phyloP scores from a whole-genome alignment of 92 coral and sea anemone genomes.

The Scolanthus callimorphus region DNA sequence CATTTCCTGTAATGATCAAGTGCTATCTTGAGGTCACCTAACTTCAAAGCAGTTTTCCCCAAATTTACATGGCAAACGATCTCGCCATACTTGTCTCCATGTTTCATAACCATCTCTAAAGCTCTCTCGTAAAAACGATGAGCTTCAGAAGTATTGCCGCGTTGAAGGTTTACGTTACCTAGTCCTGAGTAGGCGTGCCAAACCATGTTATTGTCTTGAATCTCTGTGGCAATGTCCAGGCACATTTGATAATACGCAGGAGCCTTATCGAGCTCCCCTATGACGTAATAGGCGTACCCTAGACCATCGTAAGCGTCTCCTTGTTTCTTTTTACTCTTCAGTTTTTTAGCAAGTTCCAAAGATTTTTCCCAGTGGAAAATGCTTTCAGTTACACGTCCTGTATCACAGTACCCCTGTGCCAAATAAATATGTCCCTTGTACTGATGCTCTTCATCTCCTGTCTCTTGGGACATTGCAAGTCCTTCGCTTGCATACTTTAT shows the following conservation, averaged over 20 bases:
- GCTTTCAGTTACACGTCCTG: no score
- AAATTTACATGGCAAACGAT: background rate
- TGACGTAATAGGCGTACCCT: background rate
- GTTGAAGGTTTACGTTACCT: background rate
- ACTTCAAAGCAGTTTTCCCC: background rate
- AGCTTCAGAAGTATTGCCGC: background rate
- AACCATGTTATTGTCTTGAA: background rate
- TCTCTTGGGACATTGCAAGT: background rate
- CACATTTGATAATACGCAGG: background rate
- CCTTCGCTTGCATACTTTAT: background rate
- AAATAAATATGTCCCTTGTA: no score
- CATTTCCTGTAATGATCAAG: constrained; percentile 6
- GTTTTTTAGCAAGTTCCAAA: no score
- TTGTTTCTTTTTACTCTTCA: background rate
- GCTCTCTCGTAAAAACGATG: background rate
- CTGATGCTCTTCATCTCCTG: no score
- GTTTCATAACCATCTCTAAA: background rate
- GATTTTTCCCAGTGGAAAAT: no score
- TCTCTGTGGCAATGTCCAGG: background rate
- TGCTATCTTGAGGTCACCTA: constrained; percentile 1
- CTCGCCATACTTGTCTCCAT: background rate
- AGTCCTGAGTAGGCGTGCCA: background rate
- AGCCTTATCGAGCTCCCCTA: background rate
- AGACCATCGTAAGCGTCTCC: background rate
- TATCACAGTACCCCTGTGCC: no score